Conservation (phyloP, 2,888 invertebrate genomes). For the Tribolium freemani region DNA sequence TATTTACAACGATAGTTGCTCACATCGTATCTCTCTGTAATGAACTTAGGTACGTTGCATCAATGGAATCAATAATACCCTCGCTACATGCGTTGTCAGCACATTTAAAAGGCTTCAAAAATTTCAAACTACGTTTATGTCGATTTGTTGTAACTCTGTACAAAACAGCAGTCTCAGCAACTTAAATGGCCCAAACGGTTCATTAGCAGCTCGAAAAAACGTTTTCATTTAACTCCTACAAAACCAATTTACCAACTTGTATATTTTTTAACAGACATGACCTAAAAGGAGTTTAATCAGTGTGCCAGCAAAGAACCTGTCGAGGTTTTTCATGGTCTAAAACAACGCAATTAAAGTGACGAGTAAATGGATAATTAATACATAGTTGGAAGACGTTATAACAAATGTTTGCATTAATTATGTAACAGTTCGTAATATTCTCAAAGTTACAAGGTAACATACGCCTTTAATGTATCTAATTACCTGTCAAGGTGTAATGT, state of each 20-base stretch:
- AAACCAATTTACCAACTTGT: background rate
- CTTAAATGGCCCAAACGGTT: too few relatives aligned
- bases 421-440: slow-evolving; percentile 40
- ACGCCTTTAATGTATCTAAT: slow-evolving; percentile 43
- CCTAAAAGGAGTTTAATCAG: background rate
- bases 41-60: background rate
- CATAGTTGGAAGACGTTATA: slow-evolving; percentile 34
- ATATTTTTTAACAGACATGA: background rate
- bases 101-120: background rate
- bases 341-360: slow-evolving; percentile 21
- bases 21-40: background rate
- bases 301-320: background rate
- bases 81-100: background rate
- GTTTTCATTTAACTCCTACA: background rate
- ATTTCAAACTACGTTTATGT: background rate
- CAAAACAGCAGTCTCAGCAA: background rate
- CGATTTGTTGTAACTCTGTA: background rate
- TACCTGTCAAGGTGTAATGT: slow-evolving; percentile 44
- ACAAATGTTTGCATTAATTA: slow-evolving; percentile 44
- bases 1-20: too few relatives aligned
- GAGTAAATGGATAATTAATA: slow-evolving; percentile 31
- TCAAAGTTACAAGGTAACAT: slow-evolving; percentile 35
- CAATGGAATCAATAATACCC: background rate
- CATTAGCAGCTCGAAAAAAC: background rate
- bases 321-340: slow-evolving; percentile 1